A percentile compares a stretch with the other conserved stretches of the same genome.
phyloP scores from a whole-genome alignment of 92 coral and sea anemone genomes.

The Zoanthus solanderi region DNA sequence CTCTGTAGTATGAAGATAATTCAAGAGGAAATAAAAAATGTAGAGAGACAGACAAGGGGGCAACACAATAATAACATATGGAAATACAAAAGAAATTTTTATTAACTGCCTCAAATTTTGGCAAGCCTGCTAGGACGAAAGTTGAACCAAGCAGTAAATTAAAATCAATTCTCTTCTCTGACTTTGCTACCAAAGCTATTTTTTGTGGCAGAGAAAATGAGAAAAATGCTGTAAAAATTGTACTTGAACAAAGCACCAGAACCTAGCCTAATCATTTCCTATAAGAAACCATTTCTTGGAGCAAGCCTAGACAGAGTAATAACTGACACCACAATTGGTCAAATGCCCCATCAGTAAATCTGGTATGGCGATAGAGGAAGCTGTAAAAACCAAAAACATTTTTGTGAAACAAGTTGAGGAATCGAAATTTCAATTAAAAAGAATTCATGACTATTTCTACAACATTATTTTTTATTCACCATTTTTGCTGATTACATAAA shows the following conservation, averaged over 20 bases:
- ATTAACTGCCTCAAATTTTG: constrained; percentile 74
- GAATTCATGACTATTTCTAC: constrained; percentile 9
- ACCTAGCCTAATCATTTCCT: constrained; percentile 59
- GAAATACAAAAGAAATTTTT: constrained; percentile 64
- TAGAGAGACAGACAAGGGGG: constrained; percentile 67
- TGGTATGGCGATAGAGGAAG: constrained; percentile 20
- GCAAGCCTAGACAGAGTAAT: constrained; percentile 54
- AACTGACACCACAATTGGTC: constrained; percentile 27
- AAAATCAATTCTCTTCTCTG: constrained; percentile 59
- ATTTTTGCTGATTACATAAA: no score
- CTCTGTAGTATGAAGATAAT: constrained; percentile 26
- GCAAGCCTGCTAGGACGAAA: constrained; percentile 51
- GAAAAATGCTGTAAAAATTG: constrained; percentile 49
- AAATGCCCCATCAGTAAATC: constrained; percentile 15
- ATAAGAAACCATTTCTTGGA: constrained; percentile 39
- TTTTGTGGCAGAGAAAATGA: constrained; percentile 68
- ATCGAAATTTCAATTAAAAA: constrained; percentile 8
- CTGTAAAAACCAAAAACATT: constrained; percentile 12
- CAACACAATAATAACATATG: constrained; percentile 54
- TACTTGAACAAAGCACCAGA: constrained; percentile 51
- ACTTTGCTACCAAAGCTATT: constrained; percentile 60
- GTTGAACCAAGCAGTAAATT: constrained; percentile 66
- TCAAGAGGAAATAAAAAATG: constrained; percentile 10
- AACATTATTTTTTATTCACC: no score
- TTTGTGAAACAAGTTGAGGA: constrained; percentile 9